Percentiles rank a stretch among this genome's conserved stretches.
Evolutionary conservation across 2,888 invertebrate species (phyloP).

Genomic region (Drosophila prostipennis): DNA sequence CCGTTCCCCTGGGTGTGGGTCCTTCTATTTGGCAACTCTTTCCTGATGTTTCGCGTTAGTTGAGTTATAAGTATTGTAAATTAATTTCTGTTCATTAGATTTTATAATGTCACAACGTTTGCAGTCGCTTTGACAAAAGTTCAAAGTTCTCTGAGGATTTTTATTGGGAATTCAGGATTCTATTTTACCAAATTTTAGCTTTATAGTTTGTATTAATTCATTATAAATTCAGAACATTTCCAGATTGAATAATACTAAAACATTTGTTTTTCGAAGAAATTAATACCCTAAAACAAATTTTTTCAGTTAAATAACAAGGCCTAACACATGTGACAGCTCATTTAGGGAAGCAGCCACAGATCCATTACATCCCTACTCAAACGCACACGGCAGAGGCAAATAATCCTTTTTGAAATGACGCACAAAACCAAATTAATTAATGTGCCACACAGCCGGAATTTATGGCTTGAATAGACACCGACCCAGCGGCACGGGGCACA

Average conservation of each 20-base stretch:
- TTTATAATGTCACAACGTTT: constrained; percentile 73
- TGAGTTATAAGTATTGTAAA: constrained; percentile 83
- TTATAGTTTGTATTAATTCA: too few species aligned
- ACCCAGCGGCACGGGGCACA: constrained; percentile 10
- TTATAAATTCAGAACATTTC: too few species aligned
- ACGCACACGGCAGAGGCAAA: constrained; percentile 70
- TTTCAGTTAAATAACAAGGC: not conserved
- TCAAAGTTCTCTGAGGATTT: too few species aligned
- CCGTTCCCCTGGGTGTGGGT: constrained; percentile 41
- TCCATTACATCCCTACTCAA: constrained; percentile 2
- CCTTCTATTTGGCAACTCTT: constrained; percentile 47
- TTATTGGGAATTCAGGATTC: too few species aligned
- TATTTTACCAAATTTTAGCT: too few species aligned
- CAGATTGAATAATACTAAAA: too few species aligned
- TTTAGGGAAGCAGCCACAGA: not conserved
- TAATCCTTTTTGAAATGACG: constrained; percentile 82
- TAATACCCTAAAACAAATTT: not conserved
- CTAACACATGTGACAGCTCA: constrained; percentile 3
- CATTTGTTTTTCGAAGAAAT: too few species aligned
- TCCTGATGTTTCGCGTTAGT: constrained; percentile 67
- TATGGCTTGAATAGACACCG: constrained; percentile 73
- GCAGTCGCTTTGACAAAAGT: constrained; percentile 5
- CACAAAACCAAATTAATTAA: constrained; percentile 82
- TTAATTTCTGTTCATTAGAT: constrained; percentile 82
- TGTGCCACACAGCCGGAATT: constrained; percentile 82